These are phyloP conservation scores for Rhabdornis inornatus DNA, from an alignment of 2,113 vertebrate species.

Conservation along the genomic window DNA sequence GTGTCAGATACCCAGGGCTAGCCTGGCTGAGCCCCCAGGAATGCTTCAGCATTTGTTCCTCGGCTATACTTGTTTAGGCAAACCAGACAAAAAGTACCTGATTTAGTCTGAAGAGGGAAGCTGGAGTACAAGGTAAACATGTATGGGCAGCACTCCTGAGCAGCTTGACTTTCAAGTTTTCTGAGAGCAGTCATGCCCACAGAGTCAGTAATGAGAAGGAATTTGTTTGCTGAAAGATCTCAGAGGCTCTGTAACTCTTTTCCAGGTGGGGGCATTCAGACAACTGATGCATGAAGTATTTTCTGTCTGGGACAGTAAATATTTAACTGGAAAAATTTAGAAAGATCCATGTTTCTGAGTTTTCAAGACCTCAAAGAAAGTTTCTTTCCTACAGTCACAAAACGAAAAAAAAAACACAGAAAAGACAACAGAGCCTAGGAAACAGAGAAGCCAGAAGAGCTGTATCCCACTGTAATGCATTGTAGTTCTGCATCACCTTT, in stretches of 20 bases:
- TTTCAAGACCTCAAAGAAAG: not conserved
- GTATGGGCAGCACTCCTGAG: slow-evolving; percentile 62
- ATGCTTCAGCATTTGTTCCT: not conserved
- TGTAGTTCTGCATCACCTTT: not conserved
- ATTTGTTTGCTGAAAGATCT: slow-evolving; percentile 75
- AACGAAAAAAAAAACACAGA: not conserved
- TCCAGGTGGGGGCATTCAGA: slow-evolving; percentile 59
- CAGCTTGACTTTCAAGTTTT: slow-evolving; percentile 73
- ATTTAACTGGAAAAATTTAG: slow-evolving; percentile 52
- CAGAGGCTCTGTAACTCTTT: slow-evolving; percentile 66
- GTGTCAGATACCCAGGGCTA: not conserved
- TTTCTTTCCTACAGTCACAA: not conserved
- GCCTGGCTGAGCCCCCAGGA: not conserved
- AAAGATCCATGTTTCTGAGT: not conserved
- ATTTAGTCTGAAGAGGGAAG: slow-evolving; percentile 55
- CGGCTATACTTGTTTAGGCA: slow-evolving; percentile 56
- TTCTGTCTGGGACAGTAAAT: slow-evolving; percentile 29
- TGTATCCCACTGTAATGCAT: not conserved
- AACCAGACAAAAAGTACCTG: slow-evolving; percentile 58
- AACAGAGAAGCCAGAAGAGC: not conserved
- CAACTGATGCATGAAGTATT: slow-evolving; percentile 11
- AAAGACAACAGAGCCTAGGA: not conserved
- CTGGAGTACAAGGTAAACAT: slow-evolving; percentile 62
- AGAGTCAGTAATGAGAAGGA: slow-evolving; percentile 61
- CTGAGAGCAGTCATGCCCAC: slow-evolving; percentile 45